phyloP scores from a whole-genome alignment of 2,797 vertebrate species.

The Gallinago stenura region DNA sequence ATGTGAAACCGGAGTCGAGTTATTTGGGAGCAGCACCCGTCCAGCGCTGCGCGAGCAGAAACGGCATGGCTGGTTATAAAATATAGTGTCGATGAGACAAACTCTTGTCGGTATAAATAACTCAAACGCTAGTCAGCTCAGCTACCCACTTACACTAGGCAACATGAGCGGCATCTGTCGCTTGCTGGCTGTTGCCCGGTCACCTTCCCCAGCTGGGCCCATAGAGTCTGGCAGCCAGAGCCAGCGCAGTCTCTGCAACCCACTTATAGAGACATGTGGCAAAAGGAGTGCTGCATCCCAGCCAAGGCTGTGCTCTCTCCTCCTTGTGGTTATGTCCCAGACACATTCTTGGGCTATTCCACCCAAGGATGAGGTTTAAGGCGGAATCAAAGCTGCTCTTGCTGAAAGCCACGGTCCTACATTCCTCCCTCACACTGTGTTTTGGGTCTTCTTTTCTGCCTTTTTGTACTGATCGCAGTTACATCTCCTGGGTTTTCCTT shows the following conservation, averaged over 20 bases:
- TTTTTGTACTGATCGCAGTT: not conserved
- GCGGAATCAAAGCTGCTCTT: not conserved
- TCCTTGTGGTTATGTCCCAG: not conserved
- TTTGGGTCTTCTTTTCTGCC: not conserved
- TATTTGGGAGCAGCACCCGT: not conserved
- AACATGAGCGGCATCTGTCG: not conserved
- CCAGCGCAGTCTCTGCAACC: not conserved
- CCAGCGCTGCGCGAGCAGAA: not conserved
- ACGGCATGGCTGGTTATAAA: constrained; percentile 7
- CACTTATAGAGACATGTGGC: not conserved
- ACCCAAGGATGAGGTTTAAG: not conserved
- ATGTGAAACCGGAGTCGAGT: constrained; percentile 44
- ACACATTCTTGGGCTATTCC: not conserved
- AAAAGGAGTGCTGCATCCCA: not conserved
- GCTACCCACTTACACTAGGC: not conserved
- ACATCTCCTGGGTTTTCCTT: not conserved
- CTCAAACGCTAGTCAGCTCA: not conserved
- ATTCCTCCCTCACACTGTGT: fast-evolving
- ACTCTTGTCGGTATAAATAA: not conserved
- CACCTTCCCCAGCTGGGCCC: not conserved
- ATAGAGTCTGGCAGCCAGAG: not conserved
- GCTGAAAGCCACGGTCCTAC: not conserved
- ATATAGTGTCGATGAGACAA: not conserved
- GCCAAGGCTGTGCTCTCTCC: constrained; percentile 11
- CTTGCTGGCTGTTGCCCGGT: fast-evolving